Evolutionary conservation across 2,888 invertebrate genomes (phyloP).

Genomic region (Zele albiditarsus): DNA sequence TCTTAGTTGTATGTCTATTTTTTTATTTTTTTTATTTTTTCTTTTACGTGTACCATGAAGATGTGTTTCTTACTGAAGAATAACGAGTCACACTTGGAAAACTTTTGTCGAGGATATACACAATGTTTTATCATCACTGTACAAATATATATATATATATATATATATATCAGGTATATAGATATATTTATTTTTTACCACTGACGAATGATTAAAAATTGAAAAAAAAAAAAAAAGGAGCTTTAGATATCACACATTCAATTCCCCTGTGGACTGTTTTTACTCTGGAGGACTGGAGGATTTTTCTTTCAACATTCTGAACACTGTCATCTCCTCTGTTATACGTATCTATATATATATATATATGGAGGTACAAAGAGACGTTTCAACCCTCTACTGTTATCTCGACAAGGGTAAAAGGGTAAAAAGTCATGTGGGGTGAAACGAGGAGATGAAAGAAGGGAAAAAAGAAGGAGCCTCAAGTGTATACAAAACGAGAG

Average conservation of each 20-base stretch:
- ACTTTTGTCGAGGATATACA: conserved; percentile 5
- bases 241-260: background rate
- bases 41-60: conserved; percentile 9
- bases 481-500: conserved; percentile 25
- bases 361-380: background rate
- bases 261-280: conserved; percentile 6
- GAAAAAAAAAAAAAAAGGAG: conserved; percentile 18
- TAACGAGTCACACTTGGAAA: conserved; percentile 9
- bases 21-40: conserved; percentile 47
- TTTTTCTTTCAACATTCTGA: conserved; percentile 35
- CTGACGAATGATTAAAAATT: conserved; percentile 35
- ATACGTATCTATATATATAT: conserved; percentile 8
- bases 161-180: background rate
- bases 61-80: conserved; percentile 20
- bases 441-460: conserved; percentile 42
- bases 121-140: background rate
- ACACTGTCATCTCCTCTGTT: conserved; percentile 37
- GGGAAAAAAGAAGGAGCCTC: conserved; percentile 23
- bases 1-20: conserved; percentile 51
- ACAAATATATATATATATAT: background rate
- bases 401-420: conserved; percentile 37
- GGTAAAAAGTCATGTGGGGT: conserved; percentile 41
- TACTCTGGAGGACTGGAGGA: conserved; percentile 7
- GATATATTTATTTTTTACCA: background rate
- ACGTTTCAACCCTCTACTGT: conserved; percentile 34